phyloP scores from a whole-genome alignment of 2,888 invertebrate species.

The Euproctis similis region DNA sequence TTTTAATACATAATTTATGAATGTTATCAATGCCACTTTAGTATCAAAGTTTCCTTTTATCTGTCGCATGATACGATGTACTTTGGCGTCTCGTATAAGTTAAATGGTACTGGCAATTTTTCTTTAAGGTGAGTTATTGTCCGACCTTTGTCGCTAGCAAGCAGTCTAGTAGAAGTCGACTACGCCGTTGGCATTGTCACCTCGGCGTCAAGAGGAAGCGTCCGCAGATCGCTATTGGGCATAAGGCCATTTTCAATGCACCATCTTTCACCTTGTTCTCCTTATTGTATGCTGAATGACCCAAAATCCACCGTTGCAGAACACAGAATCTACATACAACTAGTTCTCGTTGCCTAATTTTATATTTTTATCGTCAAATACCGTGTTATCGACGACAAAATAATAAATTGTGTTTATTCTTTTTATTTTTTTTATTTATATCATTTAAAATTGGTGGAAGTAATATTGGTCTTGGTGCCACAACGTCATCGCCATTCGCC shows the following conservation, averaged over 20 bases:
- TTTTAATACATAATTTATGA: too few species aligned
- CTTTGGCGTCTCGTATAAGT: too few species aligned
- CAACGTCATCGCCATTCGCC: slow-evolving; percentile 13
- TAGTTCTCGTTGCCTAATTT: slow-evolving; percentile 8
- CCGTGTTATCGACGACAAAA: too few species aligned
- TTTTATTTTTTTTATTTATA: too few species aligned
- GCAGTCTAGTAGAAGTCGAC: too few species aligned
- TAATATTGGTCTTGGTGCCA: slow-evolving; percentile 15
- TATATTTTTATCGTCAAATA: too few species aligned
- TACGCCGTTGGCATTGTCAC: slow-evolving; percentile 63
- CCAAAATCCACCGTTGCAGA: slow-evolving; percentile 48
- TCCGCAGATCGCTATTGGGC: slow-evolving; percentile 72
- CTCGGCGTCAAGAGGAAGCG: slow-evolving; percentile 72
- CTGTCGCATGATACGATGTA: too few species aligned
- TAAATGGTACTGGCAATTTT: too few species aligned
- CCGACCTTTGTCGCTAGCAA: slow-evolving; percentile 70
- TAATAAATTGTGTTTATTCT: too few species aligned
- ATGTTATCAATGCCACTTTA: too few species aligned
- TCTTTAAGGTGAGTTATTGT: slow-evolving; percentile 48
- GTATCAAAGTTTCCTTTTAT: too few species aligned
- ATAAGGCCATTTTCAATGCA: slow-evolving; percentile 75
- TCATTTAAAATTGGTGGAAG: slow-evolving; percentile 8
- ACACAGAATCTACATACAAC: slow-evolving; percentile 25
- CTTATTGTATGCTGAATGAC: slow-evolving; percentile 60
- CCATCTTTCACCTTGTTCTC: slow-evolving; percentile 76